These are phyloP conservation scores for Parasteatoda lunata DNA, from an alignment of 2,888 invertebrate species.

Conservation along the genomic window DNA sequence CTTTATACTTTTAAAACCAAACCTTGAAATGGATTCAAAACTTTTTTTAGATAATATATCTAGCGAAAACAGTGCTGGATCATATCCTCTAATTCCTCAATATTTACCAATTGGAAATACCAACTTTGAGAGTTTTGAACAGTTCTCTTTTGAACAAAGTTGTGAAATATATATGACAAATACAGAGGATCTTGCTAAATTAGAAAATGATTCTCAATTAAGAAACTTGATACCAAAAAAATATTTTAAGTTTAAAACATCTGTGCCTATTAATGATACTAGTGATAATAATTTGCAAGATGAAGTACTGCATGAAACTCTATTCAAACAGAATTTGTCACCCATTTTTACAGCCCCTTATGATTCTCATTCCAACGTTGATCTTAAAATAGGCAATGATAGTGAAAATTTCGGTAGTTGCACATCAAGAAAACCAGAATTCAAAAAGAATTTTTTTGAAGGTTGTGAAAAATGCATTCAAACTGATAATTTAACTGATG, in stretches of 20 bases:
- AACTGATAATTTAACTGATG: conserved; percentile 11
- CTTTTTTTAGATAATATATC: conserved; percentile 10
- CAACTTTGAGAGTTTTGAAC: conserved; percentile 36
- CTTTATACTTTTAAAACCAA: conserved; percentile 45
- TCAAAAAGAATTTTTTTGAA: background rate
- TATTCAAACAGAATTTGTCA: conserved; percentile 23
- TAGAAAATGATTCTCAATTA: conserved; percentile 29
- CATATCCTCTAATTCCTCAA: conserved; percentile 54
- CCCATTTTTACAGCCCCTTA: conserved; percentile 14
- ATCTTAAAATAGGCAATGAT: conserved; percentile 2
- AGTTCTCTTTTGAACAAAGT: conserved; percentile 44
- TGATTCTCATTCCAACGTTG: conserved; percentile 22
- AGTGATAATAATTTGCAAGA: conserved; percentile 12
- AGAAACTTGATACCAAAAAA: conserved; percentile 43
- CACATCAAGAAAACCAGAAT: background rate
- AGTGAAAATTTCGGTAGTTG: conserved; percentile 19
- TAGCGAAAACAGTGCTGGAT: conserved; percentile 16
- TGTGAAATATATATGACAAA: conserved; percentile 58
- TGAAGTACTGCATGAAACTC: conserved; percentile 6
- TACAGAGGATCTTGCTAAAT: conserved; percentile 1
- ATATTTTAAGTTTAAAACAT: conserved; percentile 52
- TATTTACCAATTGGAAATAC: conserved; percentile 49
- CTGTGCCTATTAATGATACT: conserved; percentile 11
- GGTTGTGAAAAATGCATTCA: conserved; percentile 17
- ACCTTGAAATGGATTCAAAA: conserved; percentile 11